A percentile compares a stretch with the other conserved stretches of the same genome.
phyloP scores from a whole-genome alignment of 2,888 invertebrate species.

The Pegoplata infirma region DNA sequence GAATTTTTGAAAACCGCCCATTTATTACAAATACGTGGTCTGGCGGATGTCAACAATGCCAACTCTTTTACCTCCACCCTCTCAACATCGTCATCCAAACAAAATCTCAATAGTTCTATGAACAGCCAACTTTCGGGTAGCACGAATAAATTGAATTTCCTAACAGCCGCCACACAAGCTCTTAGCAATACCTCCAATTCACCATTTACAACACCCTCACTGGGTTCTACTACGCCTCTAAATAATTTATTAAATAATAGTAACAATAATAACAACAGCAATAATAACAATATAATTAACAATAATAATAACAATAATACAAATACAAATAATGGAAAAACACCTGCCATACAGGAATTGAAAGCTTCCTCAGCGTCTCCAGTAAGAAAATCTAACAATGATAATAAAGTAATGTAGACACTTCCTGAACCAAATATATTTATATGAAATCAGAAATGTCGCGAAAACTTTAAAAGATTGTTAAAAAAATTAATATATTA shows the following conservation, averaged over 20 bases:
- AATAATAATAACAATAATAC: constrained; percentile 56
- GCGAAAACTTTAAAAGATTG: too few species aligned
- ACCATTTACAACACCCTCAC: constrained; percentile 68
- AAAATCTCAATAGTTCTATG: constrained; percentile 66
- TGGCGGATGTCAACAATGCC: constrained; percentile 87
- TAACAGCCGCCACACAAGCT: constrained; percentile 69
- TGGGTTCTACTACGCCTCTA: constrained; percentile 68
- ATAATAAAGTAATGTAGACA: constrained; percentile 75
- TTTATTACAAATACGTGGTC: constrained; percentile 90
- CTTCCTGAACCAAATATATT: constrained; percentile 67
- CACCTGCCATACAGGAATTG: constrained; percentile 77
- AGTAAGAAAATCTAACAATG: constrained; percentile 76
- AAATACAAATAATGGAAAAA: constrained; percentile 65
- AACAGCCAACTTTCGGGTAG: constrained; percentile 65
- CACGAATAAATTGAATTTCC: constrained; percentile 67
- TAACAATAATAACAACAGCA: constrained; percentile 52
- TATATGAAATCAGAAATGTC: constrained; percentile 64
- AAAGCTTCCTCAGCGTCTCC: constrained; percentile 78
- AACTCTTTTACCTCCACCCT: constrained; percentile 66
- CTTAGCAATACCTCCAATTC: constrained; percentile 66
- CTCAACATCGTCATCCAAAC: constrained; percentile 66
- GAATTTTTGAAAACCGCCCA: constrained; percentile 93
- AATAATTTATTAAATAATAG: constrained; percentile 51
- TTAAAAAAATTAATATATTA: constrained; percentile 4
- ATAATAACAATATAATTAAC: constrained; percentile 52